These are phyloP conservation scores for Ciona savignyi DNA, from an alignment of 23 tunicate species.

Conservation along the genomic window DNA sequence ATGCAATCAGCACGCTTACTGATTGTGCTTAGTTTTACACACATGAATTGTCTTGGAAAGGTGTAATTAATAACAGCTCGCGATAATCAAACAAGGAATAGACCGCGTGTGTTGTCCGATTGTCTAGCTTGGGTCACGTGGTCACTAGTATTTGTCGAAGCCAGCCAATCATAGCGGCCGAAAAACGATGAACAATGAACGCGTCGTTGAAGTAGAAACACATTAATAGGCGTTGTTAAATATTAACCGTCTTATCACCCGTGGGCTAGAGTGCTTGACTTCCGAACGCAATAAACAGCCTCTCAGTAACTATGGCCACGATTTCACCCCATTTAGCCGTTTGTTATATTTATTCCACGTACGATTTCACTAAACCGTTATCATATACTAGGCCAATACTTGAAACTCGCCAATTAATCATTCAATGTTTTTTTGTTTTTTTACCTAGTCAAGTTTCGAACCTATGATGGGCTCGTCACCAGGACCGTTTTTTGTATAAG, in stretches of 20 bases:
- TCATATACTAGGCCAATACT: too few species aligned
- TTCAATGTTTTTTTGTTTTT: too few species aligned
- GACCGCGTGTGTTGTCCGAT: not conserved
- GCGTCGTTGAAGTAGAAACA: not conserved
- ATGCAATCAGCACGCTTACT: too few species aligned
- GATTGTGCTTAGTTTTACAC: too few species aligned
- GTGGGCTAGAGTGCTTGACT: not conserved
- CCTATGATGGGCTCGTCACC: too few species aligned
- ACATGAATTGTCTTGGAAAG: not conserved
- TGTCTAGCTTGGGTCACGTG: not conserved
- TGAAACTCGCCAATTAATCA: too few species aligned
- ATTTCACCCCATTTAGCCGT: too few species aligned
- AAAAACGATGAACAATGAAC: not conserved
- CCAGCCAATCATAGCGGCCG: not conserved
- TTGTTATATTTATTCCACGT: too few species aligned
- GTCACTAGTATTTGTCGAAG: not conserved
- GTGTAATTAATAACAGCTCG: not conserved
- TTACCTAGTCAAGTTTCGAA: too few species aligned
- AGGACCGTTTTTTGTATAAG: too few species aligned
- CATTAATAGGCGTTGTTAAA: not conserved
- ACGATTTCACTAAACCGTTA: too few species aligned
- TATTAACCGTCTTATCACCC: not conserved
- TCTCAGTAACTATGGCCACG: not conserved
- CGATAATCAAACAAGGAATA: not conserved
- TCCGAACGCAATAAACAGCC: not conserved